A percentile compares a stretch with the other conserved stretches of the same genome.
Evolutionary conservation across 2,797 vertebrate genomes (phyloP).

Genomic region (Leuciscus waleckii): DNA sequence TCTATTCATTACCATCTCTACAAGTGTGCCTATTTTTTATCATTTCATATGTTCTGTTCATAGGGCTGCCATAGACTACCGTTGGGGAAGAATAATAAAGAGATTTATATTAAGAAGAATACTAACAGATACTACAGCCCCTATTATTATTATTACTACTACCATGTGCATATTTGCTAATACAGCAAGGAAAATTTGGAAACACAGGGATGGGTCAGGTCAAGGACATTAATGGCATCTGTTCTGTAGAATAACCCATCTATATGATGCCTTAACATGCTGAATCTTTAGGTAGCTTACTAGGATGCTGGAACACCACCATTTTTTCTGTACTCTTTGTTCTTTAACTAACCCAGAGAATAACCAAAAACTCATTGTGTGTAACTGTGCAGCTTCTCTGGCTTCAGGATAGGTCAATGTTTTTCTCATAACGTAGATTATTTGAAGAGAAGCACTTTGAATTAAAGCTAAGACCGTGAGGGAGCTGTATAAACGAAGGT

Average conservation of each 20-base stretch:
- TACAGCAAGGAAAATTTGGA: neutral
- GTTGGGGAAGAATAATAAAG: too few species aligned
- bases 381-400: neutral
- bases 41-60: too few species aligned
- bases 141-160: neutral
- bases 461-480: constrained; percentile 7
- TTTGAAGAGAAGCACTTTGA: constrained; percentile 41
- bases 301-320: neutral
- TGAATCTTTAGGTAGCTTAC: neutral
- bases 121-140: neutral
- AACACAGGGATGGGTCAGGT: neutral
- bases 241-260: neutral
- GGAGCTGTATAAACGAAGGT: constrained; percentile 63
- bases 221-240: neutral
- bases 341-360: neutral
- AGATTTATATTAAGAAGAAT: too few species aligned
- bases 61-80: too few species aligned
- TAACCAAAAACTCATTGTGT: constrained; percentile 18
- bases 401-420: neutral
- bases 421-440: constrained; percentile 44
- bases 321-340: constrained; percentile 6
- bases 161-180: neutral
- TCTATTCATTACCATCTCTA: too few species aligned
- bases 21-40: too few species aligned
- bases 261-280: neutral